These are phyloP conservation scores for Macaca mulatta DNA, from an alignment of 2,113 vertebrate genomes.

Conservation along the genomic window DNA sequence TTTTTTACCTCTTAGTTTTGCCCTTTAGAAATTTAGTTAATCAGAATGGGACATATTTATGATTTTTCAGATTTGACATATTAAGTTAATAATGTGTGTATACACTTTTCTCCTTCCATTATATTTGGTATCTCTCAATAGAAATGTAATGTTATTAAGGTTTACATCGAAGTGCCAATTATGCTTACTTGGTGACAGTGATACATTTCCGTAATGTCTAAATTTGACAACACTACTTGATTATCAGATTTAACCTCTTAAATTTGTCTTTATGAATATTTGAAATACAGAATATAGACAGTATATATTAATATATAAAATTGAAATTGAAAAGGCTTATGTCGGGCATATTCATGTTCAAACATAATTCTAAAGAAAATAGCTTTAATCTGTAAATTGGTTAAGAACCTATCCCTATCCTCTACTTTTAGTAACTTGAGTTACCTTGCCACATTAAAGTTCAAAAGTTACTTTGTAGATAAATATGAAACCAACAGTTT, in stretches of 20 bases:
- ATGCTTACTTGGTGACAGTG: neutral
- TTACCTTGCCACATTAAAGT: slow-evolving; percentile 24
- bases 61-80: slow-evolving; percentile 55
- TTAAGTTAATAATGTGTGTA: slow-evolving; percentile 63
- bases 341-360: slow-evolving; percentile 14
- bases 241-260: neutral
- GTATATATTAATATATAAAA: neutral
- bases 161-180: slow-evolving; percentile 41
- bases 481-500: slow-evolving; percentile 44
- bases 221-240: neutral
- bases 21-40: slow-evolving; percentile 32
- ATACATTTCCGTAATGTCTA: slow-evolving; percentile 45
- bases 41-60: slow-evolving; percentile 66
- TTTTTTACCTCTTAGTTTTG: slow-evolving; percentile 44
- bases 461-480: neutral
- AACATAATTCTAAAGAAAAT: slow-evolving; percentile 47
- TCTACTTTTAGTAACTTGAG: slow-evolving; percentile 10
- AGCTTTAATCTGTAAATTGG: neutral
- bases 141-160: slow-evolving; percentile 41
- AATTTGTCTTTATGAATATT: slow-evolving; percentile 37
- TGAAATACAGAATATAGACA: slow-evolving; percentile 2
- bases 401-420: neutral
- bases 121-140: slow-evolving; percentile 59
- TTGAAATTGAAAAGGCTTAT: slow-evolving; percentile 7
- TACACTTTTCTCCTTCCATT: slow-evolving; percentile 47